Evolutionary conservation across 2,113 vertebrate species (phyloP).

Genomic region (Eleginops maclovinus): DNA sequence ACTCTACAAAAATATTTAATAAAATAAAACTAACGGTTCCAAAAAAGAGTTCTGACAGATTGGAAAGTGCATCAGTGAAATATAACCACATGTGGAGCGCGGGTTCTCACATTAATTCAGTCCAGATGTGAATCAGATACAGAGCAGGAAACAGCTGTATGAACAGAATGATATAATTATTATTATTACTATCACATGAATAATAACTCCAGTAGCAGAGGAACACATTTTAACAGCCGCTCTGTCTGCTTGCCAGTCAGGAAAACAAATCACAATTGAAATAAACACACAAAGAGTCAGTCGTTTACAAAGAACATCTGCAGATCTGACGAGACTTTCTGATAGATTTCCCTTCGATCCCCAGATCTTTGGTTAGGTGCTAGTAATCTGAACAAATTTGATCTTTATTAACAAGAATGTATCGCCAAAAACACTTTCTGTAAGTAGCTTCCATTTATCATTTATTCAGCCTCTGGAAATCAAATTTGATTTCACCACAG

Average conservation of each 20-base stretch:
- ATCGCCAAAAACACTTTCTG: not conserved
- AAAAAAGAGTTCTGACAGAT: conserved; percentile 55
- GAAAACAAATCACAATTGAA: not conserved
- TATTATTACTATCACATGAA: too few relatives aligned
- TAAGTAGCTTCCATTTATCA: too few relatives aligned
- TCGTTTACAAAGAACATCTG: too few relatives aligned
- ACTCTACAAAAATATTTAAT: conserved; percentile 13
- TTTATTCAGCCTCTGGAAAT: too few relatives aligned
- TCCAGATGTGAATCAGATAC: conserved; percentile 7
- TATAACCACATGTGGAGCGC: not conserved
- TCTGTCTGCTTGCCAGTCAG: too few relatives aligned
- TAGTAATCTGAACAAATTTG: not conserved
- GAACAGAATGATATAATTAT: too few relatives aligned
- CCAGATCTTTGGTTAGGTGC: conserved; percentile 6
- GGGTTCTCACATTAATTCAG: conserved; percentile 16
- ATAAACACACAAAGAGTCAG: not conserved
- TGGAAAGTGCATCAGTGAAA: conserved; percentile 76
- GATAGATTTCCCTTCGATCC: not conserved
- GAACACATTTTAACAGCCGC: not conserved
- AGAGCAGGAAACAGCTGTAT: conserved; percentile 30
- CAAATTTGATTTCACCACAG: not conserved
- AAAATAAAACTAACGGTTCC: conserved; percentile 38
- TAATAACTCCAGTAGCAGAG: not conserved
- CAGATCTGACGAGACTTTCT: not conserved
- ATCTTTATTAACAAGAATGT: not conserved